phyloP scores from a whole-genome alignment of 2,113 vertebrate genomes.

The Aldabrachelys gigantea region DNA sequence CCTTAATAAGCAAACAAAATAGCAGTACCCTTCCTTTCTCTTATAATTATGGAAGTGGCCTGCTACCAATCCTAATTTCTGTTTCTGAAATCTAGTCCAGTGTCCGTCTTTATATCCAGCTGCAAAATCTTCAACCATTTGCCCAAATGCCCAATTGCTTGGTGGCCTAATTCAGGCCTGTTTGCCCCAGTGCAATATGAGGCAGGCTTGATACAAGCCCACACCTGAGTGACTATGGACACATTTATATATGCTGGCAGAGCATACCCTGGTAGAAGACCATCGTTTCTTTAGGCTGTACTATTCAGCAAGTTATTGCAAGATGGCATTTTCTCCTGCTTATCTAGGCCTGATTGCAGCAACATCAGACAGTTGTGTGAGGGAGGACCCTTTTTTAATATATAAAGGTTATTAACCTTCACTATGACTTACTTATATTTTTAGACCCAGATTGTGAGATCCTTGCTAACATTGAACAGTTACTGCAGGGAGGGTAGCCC shows the following conservation, averaged over 20 bases:
- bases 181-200: not conserved
- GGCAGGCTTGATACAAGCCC: not conserved
- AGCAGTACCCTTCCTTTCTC: not conserved
- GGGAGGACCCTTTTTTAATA: slow-evolving; percentile 47
- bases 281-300: not conserved
- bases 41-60: not conserved
- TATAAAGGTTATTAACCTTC: slow-evolving; percentile 61
- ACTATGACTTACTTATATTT: slow-evolving; percentile 44
- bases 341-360: slow-evolving; percentile 23
- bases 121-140: not conserved
- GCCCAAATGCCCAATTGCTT: accelerated
- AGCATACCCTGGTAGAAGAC: not conserved
- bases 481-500: not conserved
- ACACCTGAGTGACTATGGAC: not conserved
- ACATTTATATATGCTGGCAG: not conserved
- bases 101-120: accelerated
- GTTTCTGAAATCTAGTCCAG: not conserved
- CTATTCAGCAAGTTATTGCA: slow-evolving; percentile 14
- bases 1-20: not conserved
- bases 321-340: slow-evolving; percentile 26
- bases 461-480: not conserved
- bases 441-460: slow-evolving; percentile 46
- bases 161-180: accelerated
- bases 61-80: not conserved
- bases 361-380: slow-evolving; percentile 44